Conservation (phyloP, 1,140 invertebrate species). For the Calycopis cecrops region DNA sequence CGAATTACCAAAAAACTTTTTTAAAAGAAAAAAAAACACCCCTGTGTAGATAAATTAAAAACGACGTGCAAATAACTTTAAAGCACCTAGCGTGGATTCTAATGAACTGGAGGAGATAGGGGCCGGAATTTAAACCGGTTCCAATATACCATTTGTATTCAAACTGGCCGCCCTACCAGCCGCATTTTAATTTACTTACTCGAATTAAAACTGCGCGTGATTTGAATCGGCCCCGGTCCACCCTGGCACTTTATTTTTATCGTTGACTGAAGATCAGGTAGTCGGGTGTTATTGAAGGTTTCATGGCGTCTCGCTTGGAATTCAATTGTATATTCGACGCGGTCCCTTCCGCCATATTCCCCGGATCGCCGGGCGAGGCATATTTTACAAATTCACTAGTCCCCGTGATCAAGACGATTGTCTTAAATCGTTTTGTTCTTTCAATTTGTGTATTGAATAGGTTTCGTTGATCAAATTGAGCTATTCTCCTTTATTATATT, state of each 20-base stretch:
- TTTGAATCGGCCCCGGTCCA: slow-evolving; percentile 54
- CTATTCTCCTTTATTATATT: slow-evolving; percentile 12
- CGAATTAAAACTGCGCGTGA: slow-evolving; percentile 70
- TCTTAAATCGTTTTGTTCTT: slow-evolving; percentile 43
- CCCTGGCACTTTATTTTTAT: slow-evolving; percentile 64
- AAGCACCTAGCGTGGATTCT: slow-evolving; percentile 32
- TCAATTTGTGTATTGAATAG: slow-evolving; percentile 44
- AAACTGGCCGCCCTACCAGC: slow-evolving; percentile 47
- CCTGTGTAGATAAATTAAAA: slow-evolving; percentile 49
- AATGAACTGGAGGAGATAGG: slow-evolving; percentile 46
- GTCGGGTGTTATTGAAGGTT: slow-evolving; percentile 35
- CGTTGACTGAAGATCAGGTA: slow-evolving; percentile 52
- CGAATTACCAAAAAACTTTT: too few relatives aligned
- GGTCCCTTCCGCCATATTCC: slow-evolving; percentile 29
- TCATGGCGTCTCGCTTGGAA: slow-evolving; percentile 27
- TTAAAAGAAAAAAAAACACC: slow-evolving; percentile 25
- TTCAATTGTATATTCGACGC: slow-evolving; percentile 43
- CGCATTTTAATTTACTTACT: slow-evolving; percentile 73
- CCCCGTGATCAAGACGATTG: slow-evolving; percentile 41
- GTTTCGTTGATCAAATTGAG: slow-evolving; percentile 19
- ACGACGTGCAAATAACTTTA: slow-evolving; percentile 48
- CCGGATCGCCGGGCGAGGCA: slow-evolving; percentile 29
- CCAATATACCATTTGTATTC: slow-evolving; percentile 71
- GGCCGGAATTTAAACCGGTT: slow-evolving; percentile 55
- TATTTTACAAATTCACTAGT: slow-evolving; percentile 52